Evolutionary conservation across 2,113 vertebrate genomes (phyloP).

Genomic region (Gambusia holbrooki): DNA sequence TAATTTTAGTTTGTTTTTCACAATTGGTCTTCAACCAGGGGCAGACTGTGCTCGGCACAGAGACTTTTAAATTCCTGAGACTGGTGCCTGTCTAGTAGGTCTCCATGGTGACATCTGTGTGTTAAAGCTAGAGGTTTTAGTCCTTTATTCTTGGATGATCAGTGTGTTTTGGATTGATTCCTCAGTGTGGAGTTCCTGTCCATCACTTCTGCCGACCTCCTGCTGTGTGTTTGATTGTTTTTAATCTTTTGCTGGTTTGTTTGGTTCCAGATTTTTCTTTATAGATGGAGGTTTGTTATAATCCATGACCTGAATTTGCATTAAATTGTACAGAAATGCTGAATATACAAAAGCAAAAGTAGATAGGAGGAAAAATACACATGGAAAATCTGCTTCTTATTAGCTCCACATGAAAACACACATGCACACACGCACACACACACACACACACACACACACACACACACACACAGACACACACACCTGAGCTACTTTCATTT

Average conservation of each 20-base stretch:
- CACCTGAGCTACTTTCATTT: constrained; percentile 19
- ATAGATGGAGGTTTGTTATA: too few relatives aligned
- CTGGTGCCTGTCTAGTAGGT: too few relatives aligned
- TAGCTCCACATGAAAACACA: background rate
- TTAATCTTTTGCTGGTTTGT: background rate
- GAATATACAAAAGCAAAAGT: background rate
- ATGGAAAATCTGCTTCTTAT: background rate
- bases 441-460: background rate
- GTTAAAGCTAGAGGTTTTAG: too few relatives aligned
- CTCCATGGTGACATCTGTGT: too few relatives aligned
- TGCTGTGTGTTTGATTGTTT: background rate
- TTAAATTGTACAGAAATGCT: background rate
- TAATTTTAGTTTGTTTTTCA: background rate
- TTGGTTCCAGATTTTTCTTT: background rate
- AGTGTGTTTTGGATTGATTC: too few relatives aligned
- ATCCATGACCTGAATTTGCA: background rate
- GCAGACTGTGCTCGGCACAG: too few relatives aligned
- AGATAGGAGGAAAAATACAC: background rate
- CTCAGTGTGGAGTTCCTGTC: too few relatives aligned
- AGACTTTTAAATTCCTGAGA: too few relatives aligned
- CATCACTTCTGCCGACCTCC: background rate
- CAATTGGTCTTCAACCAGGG: too few relatives aligned
- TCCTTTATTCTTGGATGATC: too few relatives aligned
- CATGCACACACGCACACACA: background rate
- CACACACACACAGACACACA: background rate